Evolutionary conservation across 2,113 vertebrate species (phyloP).

Genomic region (Holacanthus passer): DNA sequence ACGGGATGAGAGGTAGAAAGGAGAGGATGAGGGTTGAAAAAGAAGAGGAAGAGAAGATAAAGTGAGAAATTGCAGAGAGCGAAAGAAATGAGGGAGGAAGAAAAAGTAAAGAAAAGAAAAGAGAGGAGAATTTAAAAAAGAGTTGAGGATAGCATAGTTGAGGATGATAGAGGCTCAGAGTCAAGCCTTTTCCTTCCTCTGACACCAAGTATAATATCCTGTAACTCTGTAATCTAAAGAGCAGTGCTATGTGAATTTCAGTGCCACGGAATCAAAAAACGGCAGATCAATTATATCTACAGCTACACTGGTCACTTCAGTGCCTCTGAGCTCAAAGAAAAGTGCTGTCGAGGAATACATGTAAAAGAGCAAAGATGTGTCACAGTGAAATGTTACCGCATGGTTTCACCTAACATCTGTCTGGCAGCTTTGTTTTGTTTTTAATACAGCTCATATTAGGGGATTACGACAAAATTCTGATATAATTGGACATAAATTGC

Average conservation of each 20-base stretch:
- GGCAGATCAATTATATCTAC: slow-evolving; percentile 5
- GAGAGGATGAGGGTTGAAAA: slow-evolving; percentile 19
- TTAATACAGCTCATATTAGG: neutral
- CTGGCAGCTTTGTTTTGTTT: neutral
- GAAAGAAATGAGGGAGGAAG: neutral
- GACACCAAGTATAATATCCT: slow-evolving; percentile 37
- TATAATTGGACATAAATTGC: neutral
- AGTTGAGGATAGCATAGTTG: slow-evolving; percentile 23
- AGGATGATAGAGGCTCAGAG: slow-evolving; percentile 30
- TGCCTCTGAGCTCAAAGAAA: slow-evolving; percentile 5
- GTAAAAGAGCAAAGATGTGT: neutral
- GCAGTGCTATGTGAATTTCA: slow-evolving; percentile 10
- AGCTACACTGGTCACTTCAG: slow-evolving; percentile 11
- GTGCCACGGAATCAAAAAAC: slow-evolving; percentile 9
- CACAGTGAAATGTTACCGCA: neutral
- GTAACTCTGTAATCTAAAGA: slow-evolving; percentile 33
- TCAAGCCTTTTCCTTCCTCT: slow-evolving; percentile 14
- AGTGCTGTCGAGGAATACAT: neutral
- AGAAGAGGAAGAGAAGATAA: slow-evolving; percentile 9
- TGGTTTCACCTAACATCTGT: neutral
- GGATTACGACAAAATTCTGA: neutral
- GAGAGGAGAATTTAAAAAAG: slow-evolving; percentile 14
- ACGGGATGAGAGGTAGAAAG: slow-evolving; percentile 23
- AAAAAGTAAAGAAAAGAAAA: slow-evolving; percentile 13
- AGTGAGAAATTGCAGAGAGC: slow-evolving; percentile 16